Evolutionary conservation across 2,113 vertebrate species (phyloP), one percentile per base, ranked within the genome.

Genomic region (Caranx ignobilis): DNA sequence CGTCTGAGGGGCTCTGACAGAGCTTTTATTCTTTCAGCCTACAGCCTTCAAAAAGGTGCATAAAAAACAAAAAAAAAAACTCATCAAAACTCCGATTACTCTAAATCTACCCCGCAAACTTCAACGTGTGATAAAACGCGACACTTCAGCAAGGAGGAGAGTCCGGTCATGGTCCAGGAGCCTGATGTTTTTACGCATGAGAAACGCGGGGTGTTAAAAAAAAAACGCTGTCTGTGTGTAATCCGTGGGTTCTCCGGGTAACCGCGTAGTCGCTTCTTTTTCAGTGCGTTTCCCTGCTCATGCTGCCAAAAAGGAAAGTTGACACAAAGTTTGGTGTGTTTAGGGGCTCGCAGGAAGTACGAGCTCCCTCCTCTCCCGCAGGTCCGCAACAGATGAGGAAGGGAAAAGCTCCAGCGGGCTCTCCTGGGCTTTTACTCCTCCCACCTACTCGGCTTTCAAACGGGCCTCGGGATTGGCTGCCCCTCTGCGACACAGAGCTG

Each of bases 401-500:
- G 77, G 77, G 69, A 77, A 78, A 83, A 81, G 60, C 66, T 79
- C 48, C 66, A 43, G 60, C 66, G 8, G 71, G 55, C 54, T 78
- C 84, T 87, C 75, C 77, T 63, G 73, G 55, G 82, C 81, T 74
- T 84, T 88, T 86, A 68, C 90, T 87, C 89, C 88, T 88, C 90
- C 88, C 88, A 84, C 69, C 84, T 72, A 52, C 79, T 90, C 85
- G 60, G 76, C 60, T 84, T 79, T 82, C 74, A 71, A 1, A 3
- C 41, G 0, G 6, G 62, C 69, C 16, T 15, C 12, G 2, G 84
- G 92, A 94, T 94, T 94, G 94, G 93, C 87, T 92, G 87, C 86
- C 84, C 86, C 89, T 39, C 5, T 43, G 7, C 59, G 62, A 72
- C 73, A 50, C 16, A 34, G 18, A 43, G 37, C 1, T 4, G 39